phyloP scores from a whole-genome alignment of 2,888 invertebrate species.

The Cephus runcator region DNA sequence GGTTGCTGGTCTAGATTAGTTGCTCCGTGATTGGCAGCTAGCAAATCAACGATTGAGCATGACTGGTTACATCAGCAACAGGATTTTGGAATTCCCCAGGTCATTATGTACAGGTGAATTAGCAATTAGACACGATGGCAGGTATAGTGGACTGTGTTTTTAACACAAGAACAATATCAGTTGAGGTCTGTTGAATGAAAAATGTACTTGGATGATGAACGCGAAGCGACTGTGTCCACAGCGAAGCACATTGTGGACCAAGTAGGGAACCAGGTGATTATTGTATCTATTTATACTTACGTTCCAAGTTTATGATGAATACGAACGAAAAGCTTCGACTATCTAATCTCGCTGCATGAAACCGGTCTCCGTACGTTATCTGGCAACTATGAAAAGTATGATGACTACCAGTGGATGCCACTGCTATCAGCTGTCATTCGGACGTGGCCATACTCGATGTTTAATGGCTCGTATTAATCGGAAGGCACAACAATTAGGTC shows the following conservation, averaged over 20 bases:
- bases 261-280: neutral
- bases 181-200: neutral
- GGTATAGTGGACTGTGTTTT: neutral
- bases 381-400: neutral
- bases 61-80: conserved; percentile 1
- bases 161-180: neutral
- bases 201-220: neutral
- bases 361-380: conserved; percentile 23
- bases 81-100: conserved; percentile 1
- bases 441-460: conserved; percentile 30
- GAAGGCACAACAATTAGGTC: conserved; percentile 13
- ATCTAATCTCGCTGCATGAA: conserved; percentile 26
- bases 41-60: neutral
- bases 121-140: neutral
- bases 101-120: neutral
- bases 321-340: conserved; percentile 8
- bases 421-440: conserved; percentile 27
- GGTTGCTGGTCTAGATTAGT: neutral
- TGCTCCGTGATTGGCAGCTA: neutral
- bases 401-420: conserved; percentile 34
- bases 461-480: conserved; percentile 49
- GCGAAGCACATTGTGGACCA: neutral
- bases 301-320: conserved; percentile 9
- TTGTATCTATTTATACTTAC: neutral
- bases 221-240: neutral